Base-by-base conservation (phyloP, 2,888 invertebrate species). In the Conchocele bisecta region DNA sequence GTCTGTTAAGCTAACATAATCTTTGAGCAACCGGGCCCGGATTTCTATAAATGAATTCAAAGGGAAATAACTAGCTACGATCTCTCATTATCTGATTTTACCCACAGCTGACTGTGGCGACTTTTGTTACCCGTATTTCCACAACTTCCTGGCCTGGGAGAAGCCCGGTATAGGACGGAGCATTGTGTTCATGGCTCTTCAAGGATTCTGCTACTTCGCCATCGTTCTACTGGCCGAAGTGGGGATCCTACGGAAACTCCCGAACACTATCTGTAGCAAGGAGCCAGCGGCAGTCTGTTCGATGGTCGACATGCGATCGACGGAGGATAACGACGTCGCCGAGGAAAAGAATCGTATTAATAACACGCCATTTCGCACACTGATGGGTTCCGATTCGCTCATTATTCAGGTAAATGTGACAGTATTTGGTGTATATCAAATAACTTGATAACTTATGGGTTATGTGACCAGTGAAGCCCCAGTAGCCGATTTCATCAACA, bases 131-230 rank as follows among this genome's bases (percentile, higher is more conserved):
- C 74, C 82, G 17, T 91, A 87, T 84, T 85, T 87, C 2, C 88
- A 92, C 26, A 91, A 94, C 0, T 94, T 93, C 86, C 94, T 94
- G 82, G 92, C 92, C 0, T 95, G 95, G 94, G 91, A 93, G 20
- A 90, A 92, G 29, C 95, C 95, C 0, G 96, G 96, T 2, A 93
- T 96, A 41, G 92, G 95, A 24, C 92, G 94, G 0, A 95, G 95
- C 88, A 77, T 95, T 1, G 50, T 93, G 0, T 93, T 93, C 81
- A 93, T 95, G 89, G 71, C 93, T 1, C 42, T 91, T 0, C 92
- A 93, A 2, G 93, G 94, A 2, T 56, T 93, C 0, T 54, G 94
- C 0, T 92, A 94, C 64, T 94, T 95, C 89, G 7, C 89, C 0
- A 68, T 95, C 0, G 91, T 96, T 9, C 91, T 95, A 63, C 66